These are phyloP conservation scores for Psittacara wagleri DNA, from an alignment of 2,113 vertebrate species.

Conservation along the genomic window DNA sequence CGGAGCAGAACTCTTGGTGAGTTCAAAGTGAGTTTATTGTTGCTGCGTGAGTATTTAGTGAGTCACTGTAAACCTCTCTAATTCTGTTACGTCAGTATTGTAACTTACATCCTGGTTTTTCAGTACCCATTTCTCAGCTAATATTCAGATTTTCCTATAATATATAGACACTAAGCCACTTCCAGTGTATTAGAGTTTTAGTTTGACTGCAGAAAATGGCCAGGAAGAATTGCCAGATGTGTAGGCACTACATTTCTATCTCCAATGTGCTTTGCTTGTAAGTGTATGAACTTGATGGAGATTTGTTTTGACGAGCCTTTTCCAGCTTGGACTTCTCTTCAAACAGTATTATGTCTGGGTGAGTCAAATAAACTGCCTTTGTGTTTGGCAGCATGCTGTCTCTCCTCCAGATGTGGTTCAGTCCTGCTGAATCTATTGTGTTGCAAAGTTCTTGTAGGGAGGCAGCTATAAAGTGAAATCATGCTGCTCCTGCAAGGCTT, in stretches of 20 bases:
- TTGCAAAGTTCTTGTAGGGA: neutral
- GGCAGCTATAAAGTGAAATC: neutral
- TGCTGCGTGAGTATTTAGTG: neutral
- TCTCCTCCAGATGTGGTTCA: neutral
- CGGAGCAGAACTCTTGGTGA: neutral
- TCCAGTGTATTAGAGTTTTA: neutral
- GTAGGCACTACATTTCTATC: neutral
- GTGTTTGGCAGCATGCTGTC: neutral
- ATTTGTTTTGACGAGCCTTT: slow-evolving; percentile 1
- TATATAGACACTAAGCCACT: neutral
- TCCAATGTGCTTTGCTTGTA: neutral
- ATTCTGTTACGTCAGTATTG: neutral
- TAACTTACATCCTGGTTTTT: slow-evolving; percentile 12
- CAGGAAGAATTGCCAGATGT: neutral
- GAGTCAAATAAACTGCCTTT: neutral
- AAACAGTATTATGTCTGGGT: neutral
- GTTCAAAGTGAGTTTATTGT: slow-evolving; percentile 9
- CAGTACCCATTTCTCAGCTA: neutral
- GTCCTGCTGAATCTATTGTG: neutral
- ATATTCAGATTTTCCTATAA: neutral
- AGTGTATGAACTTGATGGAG: neutral
- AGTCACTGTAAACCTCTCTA: slow-evolving; percentile 21
- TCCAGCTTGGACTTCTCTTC: neutral
- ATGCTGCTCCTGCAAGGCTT: neutral
- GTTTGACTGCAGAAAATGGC: neutral